Base-by-base conservation (phyloP, 2,113 vertebrate genomes). In the Trematomus loennbergii region DNA sequence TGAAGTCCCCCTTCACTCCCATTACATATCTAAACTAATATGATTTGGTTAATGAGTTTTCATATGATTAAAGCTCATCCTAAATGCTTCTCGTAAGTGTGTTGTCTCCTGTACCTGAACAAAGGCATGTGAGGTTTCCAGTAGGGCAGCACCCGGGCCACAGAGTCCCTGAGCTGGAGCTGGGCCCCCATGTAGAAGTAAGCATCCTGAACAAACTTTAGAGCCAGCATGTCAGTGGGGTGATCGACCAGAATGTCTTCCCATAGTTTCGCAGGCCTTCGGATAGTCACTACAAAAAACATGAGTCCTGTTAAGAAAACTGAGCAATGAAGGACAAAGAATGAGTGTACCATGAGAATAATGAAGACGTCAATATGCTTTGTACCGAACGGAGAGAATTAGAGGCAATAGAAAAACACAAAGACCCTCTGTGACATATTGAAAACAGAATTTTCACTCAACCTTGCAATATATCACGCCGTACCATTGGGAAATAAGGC, bases 171-270 rank as follows among this genome's bases (percentile, higher is more conserved):
- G 96, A 99, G 96, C 79, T 93, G 95, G 3, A 29, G 65, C 12
- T 96, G 95, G 36, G 93, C 82, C 29, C 98, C 98, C 80, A 96
- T 81, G 91, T 96, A 98, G 90, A 99, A 99, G 50, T 96, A 98
- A 50, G 93, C 53, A 43, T 98, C 97, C 0, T 99, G 97, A 67
- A 96, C 89, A 67, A 99, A 97, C 83, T 94, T 99, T 46, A 99
- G 92, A 15, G 98, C 98, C 81, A 99, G 64, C 90, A 99, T 57
- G 77, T 99, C 98, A 0, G 97, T 98, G 0, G 97, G 98, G 76
- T 99, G 93, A 66, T 93, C 96, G 20, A 93, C 83, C 20, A 99
- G 94, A 76, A 99, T 97, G 85, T 95, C 88, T 6, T 99, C 97
- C 98, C 98, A 99, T 0, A 92, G 50, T 1, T 1, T 94, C 91